These are phyloP conservation scores for Carterocephalus palaemon DNA, from an alignment of 2,888 invertebrate species.

Conservation along the genomic window DNA sequence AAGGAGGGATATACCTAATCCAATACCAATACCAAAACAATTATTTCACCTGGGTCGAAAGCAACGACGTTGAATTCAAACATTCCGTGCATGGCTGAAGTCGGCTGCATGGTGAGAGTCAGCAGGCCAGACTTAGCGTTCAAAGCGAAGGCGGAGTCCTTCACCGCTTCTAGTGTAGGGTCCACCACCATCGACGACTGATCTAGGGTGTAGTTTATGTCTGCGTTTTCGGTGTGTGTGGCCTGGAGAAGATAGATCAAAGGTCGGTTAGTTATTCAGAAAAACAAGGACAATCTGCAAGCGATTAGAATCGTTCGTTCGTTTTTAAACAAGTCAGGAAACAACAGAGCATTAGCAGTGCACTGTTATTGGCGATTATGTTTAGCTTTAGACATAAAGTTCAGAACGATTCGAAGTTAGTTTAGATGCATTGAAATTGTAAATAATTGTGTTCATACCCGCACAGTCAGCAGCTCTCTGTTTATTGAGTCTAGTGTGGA, in stretches of 20 bases:
- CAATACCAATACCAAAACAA: no score
- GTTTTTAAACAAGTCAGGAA: no score
- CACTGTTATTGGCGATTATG: no score
- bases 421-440: neutral
- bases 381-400: no score
- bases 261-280: no score
- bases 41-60: conserved; percentile 73
- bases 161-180: conserved; percentile 57
- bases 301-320: no score
- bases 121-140: conserved; percentile 65
- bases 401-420: no score
- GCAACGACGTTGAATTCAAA: conserved; percentile 78
- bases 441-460: conserved; percentile 43
- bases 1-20: no score
- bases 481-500: conserved; percentile 62
- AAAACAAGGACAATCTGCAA: no score
- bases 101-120: conserved; percentile 70
- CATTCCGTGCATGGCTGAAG: conserved; percentile 78
- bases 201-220: conserved; percentile 62
- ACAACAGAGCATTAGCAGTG: no score
- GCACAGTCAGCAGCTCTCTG: conserved; percentile 67
- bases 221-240: conserved; percentile 72
- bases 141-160: conserved; percentile 59
- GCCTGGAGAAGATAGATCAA: conserved; percentile 70
- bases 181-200: conserved; percentile 57